phyloP scores from a whole-genome alignment of 2,797 vertebrate species.

The Sciurus vulgaris region DNA sequence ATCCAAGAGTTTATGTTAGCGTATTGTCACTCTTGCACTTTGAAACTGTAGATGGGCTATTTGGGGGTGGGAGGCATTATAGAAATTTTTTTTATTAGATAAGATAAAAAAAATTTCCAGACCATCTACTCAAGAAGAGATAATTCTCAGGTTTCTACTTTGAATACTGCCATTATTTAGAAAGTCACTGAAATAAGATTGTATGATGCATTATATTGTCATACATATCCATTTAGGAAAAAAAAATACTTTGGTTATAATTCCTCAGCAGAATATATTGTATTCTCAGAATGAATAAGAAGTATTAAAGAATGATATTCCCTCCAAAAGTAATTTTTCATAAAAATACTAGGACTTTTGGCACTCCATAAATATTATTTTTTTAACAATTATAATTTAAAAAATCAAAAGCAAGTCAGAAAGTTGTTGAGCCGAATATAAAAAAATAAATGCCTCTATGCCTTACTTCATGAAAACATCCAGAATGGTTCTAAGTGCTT shows the following conservation, averaged over 20 bases:
- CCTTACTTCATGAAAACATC: conserved; percentile 3
- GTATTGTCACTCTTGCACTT: conserved; percentile 19
- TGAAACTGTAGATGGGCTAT: not conserved
- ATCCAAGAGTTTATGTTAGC: not conserved
- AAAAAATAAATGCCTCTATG: not conserved
- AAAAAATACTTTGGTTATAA: conserved; percentile 58
- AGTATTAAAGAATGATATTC: conserved; percentile 56
- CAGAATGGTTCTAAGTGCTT: conserved; percentile 27
- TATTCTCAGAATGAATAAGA: conserved; percentile 59
- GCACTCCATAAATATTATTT: conserved; percentile 61
- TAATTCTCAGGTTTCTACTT: conserved; percentile 42
- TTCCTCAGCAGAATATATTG: conserved; percentile 54
- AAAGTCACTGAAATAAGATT: conserved; percentile 65
- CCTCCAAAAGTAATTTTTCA: conserved; percentile 62
- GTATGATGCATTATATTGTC: conserved; percentile 28
- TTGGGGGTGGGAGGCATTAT: not conserved
- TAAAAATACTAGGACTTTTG: conserved; percentile 35
- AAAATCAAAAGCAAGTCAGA: conserved; percentile 33
- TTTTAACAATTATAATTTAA: conserved; percentile 48
- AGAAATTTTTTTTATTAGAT: conserved; percentile 52
- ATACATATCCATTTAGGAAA: conserved; percentile 40
- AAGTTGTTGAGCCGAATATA: not conserved
- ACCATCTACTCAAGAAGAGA: conserved; percentile 58
- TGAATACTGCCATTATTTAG: conserved; percentile 37
- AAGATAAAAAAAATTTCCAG: conserved; percentile 64